Conservation (phyloP, 2,797 vertebrate genomes). For the Enteromius trimaculatus region DNA sequence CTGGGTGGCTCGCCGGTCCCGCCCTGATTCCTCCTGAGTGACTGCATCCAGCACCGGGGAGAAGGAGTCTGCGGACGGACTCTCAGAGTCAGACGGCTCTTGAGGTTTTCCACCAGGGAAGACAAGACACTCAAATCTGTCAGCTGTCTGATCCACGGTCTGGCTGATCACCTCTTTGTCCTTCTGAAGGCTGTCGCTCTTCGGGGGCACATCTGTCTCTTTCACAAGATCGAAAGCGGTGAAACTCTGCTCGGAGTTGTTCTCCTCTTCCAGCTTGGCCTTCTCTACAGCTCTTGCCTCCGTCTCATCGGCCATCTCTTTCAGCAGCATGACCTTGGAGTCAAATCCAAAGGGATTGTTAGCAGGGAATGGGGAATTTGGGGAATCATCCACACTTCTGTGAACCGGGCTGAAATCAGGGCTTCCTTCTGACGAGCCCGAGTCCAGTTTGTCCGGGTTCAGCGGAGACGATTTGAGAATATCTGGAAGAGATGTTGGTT, state of each 20-base stretch:
- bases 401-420: slow-evolving; percentile 77
- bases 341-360: slow-evolving; percentile 86
- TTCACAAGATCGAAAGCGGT: slow-evolving; percentile 92
- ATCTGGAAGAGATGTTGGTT: slow-evolving; percentile 86
- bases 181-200: slow-evolving; percentile 52
- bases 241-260: slow-evolving; percentile 79
- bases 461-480: slow-evolving; percentile 89
- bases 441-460: slow-evolving; percentile 77
- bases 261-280: slow-evolving; percentile 69
- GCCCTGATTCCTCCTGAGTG: slow-evolving; percentile 76
- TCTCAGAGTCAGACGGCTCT: slow-evolving; percentile 79
- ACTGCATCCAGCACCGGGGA: slow-evolving; percentile 80
- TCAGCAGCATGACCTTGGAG: slow-evolving; percentile 79
- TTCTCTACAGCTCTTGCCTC: slow-evolving; percentile 71
- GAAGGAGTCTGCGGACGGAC: slow-evolving; percentile 78
- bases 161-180: slow-evolving; percentile 71
- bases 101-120: slow-evolving; percentile 66
- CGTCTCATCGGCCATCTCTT: slow-evolving; percentile 75
- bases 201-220: slow-evolving; percentile 75
- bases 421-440: slow-evolving; percentile 79
- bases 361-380: slow-evolving; percentile 74
- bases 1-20: slow-evolving; percentile 71
- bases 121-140: slow-evolving; percentile 71
- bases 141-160: slow-evolving; percentile 62
- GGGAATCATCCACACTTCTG: slow-evolving; percentile 75